These are phyloP conservation scores for Drosophila sp. DNA, from an alignment of 1,140 invertebrate genomes.

Conservation along the genomic window DNA sequence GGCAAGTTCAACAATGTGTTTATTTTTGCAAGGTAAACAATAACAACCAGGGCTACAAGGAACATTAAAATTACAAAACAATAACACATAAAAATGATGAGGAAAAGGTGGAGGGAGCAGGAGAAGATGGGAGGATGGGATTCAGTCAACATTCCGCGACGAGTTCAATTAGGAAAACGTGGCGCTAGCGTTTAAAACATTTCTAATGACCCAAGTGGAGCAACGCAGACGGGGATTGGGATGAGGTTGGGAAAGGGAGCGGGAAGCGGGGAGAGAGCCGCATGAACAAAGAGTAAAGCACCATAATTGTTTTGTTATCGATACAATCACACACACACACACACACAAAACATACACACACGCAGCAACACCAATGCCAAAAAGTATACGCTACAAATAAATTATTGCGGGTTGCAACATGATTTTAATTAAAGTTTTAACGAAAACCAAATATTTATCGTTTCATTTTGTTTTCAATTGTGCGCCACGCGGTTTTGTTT, in stretches of 20 bases:
- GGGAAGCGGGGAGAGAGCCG: slow-evolving; percentile 26
- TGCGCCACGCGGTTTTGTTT: slow-evolving; percentile 62
- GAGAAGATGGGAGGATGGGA: not conserved
- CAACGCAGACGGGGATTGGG: not conserved
- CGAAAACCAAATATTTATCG: slow-evolving; percentile 82
- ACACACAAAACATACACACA: slow-evolving; percentile 6
- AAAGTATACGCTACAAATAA: slow-evolving; percentile 66
- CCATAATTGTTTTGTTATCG: slow-evolving; percentile 80
- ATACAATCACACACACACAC: slow-evolving; percentile 44
- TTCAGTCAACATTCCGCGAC: slow-evolving; percentile 55
- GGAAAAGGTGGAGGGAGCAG: not conserved
- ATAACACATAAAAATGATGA: not conserved
- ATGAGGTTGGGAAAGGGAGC: slow-evolving; percentile 1
- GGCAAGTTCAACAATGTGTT: slow-evolving; percentile 26
- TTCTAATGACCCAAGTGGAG: slow-evolving; percentile 60
- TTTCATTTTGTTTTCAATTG: slow-evolving; percentile 81
- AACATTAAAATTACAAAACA: not conserved
- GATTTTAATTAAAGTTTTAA: slow-evolving; percentile 83
- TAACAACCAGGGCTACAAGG: slow-evolving; percentile 1
- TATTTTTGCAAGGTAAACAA: slow-evolving; percentile 25
- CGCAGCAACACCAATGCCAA: slow-evolving; percentile 16
- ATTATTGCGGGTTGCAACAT: slow-evolving; percentile 75
- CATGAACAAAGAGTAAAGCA: slow-evolving; percentile 67
- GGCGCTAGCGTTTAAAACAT: slow-evolving; percentile 52
- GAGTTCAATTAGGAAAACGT: slow-evolving; percentile 69